Conservation (phyloP, 2,113 vertebrate species). For the Anoura caudifer region DNA sequence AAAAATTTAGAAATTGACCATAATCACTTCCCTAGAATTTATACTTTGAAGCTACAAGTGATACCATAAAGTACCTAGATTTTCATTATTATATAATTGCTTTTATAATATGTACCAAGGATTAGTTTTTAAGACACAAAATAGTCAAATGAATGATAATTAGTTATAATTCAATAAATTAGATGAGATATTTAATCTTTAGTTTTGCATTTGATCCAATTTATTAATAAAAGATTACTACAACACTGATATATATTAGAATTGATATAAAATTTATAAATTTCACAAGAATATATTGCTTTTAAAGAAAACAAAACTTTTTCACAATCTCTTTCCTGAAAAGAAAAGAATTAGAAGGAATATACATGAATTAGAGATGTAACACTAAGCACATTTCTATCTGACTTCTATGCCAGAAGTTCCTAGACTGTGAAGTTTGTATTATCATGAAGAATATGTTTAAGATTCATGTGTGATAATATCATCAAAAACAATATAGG, state of each 20-base stretch:
- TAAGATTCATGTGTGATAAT: neutral
- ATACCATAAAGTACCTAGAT: neutral
- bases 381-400: neutral
- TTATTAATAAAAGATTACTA: neutral
- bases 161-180: neutral
- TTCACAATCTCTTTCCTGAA: accelerated
- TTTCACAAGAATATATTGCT: neutral
- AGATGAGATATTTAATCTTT: neutral
- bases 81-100: neutral
- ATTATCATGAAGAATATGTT: neutral
- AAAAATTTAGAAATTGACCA: neutral
- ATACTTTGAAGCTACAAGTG: neutral
- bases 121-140: neutral
- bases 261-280: neutral
- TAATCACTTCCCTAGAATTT: neutral
- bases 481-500: neutral
- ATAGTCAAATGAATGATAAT: neutral
- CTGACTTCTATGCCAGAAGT: neutral
- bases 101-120: neutral
- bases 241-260: neutral
- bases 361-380: neutral
- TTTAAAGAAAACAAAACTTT: conserved; percentile 2
- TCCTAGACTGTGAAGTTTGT: neutral
- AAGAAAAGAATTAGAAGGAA: neutral
- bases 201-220: neutral